Percentiles rank a stretch among this genome's conserved stretches.
Evolutionary conservation across 2,113 vertebrate genomes (phyloP).

Genomic region (Macrotis lagotis): DNA sequence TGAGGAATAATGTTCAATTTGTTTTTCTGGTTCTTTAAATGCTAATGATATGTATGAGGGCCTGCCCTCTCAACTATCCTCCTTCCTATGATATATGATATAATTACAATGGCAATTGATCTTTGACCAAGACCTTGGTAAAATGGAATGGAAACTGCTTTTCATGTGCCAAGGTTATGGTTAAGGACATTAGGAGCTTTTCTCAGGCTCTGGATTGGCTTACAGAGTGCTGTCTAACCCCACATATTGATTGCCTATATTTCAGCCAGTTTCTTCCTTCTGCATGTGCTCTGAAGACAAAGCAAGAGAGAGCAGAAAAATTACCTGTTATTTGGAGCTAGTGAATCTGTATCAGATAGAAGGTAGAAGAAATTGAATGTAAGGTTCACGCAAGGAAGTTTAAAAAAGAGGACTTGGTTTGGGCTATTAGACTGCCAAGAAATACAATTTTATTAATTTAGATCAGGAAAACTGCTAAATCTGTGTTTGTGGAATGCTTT

Average conservation of each 20-base stretch:
- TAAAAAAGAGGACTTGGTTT: neutral
- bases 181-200: slow-evolving; percentile 60
- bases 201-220: slow-evolving; percentile 47
- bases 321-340: neutral
- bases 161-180: slow-evolving; percentile 65
- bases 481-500: neutral
- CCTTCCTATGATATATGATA: slow-evolving; percentile 69
- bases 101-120: slow-evolving; percentile 81
- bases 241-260: slow-evolving; percentile 56
- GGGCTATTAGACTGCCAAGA: neutral
- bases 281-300: slow-evolving; percentile 7
- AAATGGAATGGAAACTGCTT: slow-evolving; percentile 71
- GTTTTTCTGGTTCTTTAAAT: slow-evolving; percentile 52
- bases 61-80: slow-evolving; percentile 54
- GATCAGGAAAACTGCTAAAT: neutral
- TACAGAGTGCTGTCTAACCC: slow-evolving; percentile 48
- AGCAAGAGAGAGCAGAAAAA: neutral
- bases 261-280: neutral
- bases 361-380: neutral
- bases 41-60: slow-evolving; percentile 67
- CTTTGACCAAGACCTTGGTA: slow-evolving; percentile 79
- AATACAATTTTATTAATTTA: neutral
- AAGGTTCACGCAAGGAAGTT: neutral
- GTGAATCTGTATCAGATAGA: neutral
- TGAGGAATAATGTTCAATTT: slow-evolving; percentile 55